Evolutionary conservation across 2,888 invertebrate species (phyloP).

Genomic region (Eumerus sabulonum): DNA sequence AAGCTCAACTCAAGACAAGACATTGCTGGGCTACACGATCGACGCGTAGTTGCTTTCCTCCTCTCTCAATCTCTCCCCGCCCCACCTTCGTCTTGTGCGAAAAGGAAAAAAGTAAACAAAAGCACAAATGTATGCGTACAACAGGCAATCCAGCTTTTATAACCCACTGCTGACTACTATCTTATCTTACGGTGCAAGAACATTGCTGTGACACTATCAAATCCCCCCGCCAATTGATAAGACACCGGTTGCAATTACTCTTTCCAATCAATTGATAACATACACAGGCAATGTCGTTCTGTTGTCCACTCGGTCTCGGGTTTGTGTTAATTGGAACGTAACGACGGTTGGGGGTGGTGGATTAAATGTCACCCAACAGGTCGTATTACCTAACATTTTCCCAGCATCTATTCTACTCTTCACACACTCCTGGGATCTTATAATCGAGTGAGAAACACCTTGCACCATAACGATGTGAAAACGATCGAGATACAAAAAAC

Average conservation of each 20-base stretch:
- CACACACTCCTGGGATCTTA: too few relatives aligned
- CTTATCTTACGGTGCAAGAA: slow-evolving; percentile 47
- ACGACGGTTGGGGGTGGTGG: neutral
- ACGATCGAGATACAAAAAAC: too few relatives aligned
- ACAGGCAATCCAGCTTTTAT: too few relatives aligned
- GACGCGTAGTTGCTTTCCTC: slow-evolving; percentile 1
- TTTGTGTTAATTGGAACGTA: slow-evolving; percentile 24
- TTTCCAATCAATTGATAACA: neutral
- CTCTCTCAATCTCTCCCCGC: too few relatives aligned
- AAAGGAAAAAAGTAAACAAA: slow-evolving; percentile 50
- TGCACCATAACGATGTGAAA: too few relatives aligned
- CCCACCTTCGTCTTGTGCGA: neutral
- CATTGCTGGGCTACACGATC: slow-evolving; percentile 7
- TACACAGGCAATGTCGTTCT: neutral
- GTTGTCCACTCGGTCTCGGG: neutral
- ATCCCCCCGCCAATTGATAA: slow-evolving; percentile 37
- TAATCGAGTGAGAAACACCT: too few relatives aligned
- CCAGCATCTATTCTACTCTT: too few relatives aligned
- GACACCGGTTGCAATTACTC: slow-evolving; percentile 24
- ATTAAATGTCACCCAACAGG: slow-evolving; percentile 15
- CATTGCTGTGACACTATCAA: slow-evolving; percentile 17
- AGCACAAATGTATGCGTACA: slow-evolving; percentile 31
- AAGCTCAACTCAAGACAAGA: slow-evolving; percentile 43
- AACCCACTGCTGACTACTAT: slow-evolving; percentile 16
- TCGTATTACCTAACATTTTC: slow-evolving; percentile 32